A percentile compares a stretch with the other conserved stretches of the same genome.
Conservation (phyloP, 1,140 invertebrate genomes). For the Trichomalopsis sarcophagae region DNA sequence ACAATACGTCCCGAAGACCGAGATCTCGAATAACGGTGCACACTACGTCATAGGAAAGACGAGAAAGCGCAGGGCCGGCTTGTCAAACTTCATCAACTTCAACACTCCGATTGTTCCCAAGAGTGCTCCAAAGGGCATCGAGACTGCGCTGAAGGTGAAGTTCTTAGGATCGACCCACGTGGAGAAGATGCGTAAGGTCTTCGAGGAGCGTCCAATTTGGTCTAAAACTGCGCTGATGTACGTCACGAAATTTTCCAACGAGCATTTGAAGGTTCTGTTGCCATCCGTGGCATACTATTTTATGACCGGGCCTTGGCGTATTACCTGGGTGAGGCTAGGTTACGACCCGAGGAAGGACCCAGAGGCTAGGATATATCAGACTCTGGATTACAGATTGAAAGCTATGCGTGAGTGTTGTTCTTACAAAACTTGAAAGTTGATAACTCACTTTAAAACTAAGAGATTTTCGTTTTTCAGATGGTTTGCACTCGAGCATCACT, state of each 20-base stretch:
- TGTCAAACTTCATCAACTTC: conserved; percentile 77
- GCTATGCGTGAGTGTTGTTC: conserved; percentile 75
- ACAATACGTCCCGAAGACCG: conserved; percentile 71
- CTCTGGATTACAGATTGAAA: conserved; percentile 89
- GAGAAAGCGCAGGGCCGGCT: conserved; percentile 75
- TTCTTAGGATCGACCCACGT: conserved; percentile 71
- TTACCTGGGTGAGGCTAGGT: conserved; percentile 88
- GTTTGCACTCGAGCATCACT: conserved; percentile 75
- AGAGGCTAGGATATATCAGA: conserved; percentile 87
- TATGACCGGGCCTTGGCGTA: conserved; percentile 90
- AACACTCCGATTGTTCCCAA: conserved; percentile 74
- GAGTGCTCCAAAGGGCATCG: conserved; percentile 74
- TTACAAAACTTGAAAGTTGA: not conserved
- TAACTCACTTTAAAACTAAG: conserved; percentile 7
- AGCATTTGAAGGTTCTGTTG: conserved; percentile 85
- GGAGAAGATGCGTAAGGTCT: conserved; percentile 78
- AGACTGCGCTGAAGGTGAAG: conserved; percentile 74
- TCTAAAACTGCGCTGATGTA: conserved; percentile 84
- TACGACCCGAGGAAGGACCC: conserved; percentile 91
- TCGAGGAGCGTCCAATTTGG: conserved; percentile 90
- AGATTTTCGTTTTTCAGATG: conserved; percentile 67
- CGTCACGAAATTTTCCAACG: conserved; percentile 78
- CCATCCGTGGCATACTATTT: conserved; percentile 90
- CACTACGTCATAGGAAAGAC: conserved; percentile 74
- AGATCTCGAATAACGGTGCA: conserved; percentile 60